phyloP scores from a whole-genome alignment of 2,113 vertebrate genomes.

The Lates calcarifer region DNA sequence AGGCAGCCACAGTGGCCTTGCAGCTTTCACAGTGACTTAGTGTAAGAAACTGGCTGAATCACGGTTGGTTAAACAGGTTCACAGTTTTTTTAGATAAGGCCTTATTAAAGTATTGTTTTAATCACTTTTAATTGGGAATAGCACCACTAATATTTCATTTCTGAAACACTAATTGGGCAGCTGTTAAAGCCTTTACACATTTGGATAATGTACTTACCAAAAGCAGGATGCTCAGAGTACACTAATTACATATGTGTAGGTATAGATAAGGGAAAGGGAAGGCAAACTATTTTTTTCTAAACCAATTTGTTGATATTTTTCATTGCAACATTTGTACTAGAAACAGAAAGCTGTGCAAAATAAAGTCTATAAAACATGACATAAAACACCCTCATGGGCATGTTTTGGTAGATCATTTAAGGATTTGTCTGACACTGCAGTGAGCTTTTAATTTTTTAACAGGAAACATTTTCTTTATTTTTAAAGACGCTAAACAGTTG shows the following conservation, averaged over 20 bases:
- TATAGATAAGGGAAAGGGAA: background rate
- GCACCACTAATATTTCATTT: background rate
- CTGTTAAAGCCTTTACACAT: background rate
- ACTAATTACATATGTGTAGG: background rate
- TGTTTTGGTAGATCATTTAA: background rate
- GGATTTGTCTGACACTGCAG: background rate
- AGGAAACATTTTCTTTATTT: background rate
- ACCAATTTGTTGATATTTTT: background rate
- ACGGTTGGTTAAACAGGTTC: slow-evolving; percentile 13
- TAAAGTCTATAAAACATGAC: background rate
- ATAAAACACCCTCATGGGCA: background rate
- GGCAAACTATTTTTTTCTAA: background rate
- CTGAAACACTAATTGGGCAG: background rate
- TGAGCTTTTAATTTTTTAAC: slow-evolving; percentile 4
- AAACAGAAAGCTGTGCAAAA: background rate
- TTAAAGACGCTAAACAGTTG: background rate
- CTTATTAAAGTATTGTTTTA: background rate
- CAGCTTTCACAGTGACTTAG: slow-evolving; percentile 33
- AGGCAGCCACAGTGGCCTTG: slow-evolving; percentile 30
- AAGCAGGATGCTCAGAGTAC: background rate
- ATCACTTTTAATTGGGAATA: background rate
- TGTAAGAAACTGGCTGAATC: slow-evolving; percentile 14
- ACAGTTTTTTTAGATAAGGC: background rate
- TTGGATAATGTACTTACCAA: background rate
- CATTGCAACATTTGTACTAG: no score